Evolutionary conservation across 1,140 invertebrate species (phyloP).

Genomic region (Mizuhopecten yessoensis): DNA sequence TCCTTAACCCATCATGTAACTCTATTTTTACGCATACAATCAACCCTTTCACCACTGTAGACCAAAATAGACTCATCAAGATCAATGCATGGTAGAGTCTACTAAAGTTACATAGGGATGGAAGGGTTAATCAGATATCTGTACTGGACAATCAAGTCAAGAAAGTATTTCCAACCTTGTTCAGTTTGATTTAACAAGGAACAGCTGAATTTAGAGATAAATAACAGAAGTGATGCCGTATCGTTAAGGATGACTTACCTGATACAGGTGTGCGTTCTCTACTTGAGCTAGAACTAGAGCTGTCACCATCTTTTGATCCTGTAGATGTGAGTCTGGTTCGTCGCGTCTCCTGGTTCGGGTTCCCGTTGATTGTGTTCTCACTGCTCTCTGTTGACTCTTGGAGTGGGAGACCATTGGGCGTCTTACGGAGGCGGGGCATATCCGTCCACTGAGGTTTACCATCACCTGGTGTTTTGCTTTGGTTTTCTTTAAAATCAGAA

Average conservation of each 20-base stretch:
- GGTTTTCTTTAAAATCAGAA: conserved; percentile 22
- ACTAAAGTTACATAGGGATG: too few relatives aligned
- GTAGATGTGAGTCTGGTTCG: conserved; percentile 5
- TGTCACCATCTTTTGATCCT: not conserved
- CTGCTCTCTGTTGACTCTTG: conserved; percentile 54
- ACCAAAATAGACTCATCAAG: too few relatives aligned
- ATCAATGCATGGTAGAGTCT: too few relatives aligned
- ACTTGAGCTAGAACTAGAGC: conserved; percentile 20
- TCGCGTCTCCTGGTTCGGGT: not conserved
- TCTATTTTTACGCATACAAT: too few relatives aligned
- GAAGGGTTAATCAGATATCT: too few relatives aligned
- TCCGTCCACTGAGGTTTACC: conserved; percentile 46
- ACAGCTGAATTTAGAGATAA: too few relatives aligned
- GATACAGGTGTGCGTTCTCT: conserved; percentile 28
- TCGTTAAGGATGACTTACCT: not conserved
- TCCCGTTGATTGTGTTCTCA: conserved; percentile 30
- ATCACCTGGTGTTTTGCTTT: conserved; percentile 10
- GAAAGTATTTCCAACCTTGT: too few relatives aligned
- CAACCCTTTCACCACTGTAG: too few relatives aligned
- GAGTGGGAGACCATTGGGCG: conserved; percentile 51
- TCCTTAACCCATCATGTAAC: too few relatives aligned
- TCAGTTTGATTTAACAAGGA: too few relatives aligned
- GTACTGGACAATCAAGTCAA: too few relatives aligned
- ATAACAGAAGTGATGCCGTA: too few relatives aligned
- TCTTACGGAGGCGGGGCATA: conserved; percentile 44